Conservation (phyloP, 2,113 vertebrate genomes). For the Spermophilus dauricus region DNA sequence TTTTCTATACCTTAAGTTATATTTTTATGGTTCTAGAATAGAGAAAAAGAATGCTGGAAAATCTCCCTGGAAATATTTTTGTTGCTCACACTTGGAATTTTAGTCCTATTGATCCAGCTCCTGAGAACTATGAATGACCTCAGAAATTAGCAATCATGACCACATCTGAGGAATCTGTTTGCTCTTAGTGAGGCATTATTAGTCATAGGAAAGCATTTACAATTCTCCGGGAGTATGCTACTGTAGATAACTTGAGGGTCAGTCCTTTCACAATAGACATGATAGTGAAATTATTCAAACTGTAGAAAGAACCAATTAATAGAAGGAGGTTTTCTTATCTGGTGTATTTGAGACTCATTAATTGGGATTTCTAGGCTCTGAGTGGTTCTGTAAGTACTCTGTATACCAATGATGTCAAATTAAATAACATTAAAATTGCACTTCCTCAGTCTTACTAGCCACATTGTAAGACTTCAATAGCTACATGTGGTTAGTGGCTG, state of each 20-base stretch:
- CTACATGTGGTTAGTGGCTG: background rate
- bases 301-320: background rate
- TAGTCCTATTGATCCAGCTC: background rate
- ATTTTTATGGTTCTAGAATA: background rate
- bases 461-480: background rate
- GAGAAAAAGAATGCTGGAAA: slow-evolving; percentile 22
- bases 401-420: background rate
- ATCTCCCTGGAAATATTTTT: background rate
- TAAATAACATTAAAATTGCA: background rate
- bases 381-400: background rate
- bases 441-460: background rate
- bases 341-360: background rate
- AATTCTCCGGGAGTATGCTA: background rate
- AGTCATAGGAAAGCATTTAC: background rate
- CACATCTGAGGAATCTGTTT: background rate
- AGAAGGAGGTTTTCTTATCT: background rate
- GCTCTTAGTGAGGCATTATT: background rate
- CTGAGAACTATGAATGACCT: background rate
- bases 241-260: background rate
- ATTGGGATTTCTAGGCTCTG: background rate
- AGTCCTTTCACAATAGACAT: background rate
- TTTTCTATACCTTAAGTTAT: background rate
- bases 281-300: background rate
- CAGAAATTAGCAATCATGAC: background rate
- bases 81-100: background rate